Conservation (phyloP, 2,888 invertebrate genomes). For the Scaptomyza polygonia region DNA sequence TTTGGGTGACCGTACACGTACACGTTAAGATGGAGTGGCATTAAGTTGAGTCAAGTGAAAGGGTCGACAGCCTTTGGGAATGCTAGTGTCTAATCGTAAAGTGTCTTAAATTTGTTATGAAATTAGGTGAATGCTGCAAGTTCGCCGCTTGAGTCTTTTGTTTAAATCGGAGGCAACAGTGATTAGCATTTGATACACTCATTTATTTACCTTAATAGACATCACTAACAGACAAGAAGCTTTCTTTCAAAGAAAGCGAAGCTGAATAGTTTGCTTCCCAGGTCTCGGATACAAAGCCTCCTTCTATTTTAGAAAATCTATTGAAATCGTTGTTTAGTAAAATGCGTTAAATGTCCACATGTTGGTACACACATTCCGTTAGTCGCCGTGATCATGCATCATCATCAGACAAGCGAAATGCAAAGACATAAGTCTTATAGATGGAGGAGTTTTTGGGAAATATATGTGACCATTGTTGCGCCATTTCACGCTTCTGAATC, state of each 20-base stretch:
- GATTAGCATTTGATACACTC: slow-evolving; percentile 7
- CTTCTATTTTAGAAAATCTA: slow-evolving; percentile 12
- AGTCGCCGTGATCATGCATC: slow-evolving; percentile 61
- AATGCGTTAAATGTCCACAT: slow-evolving; percentile 12
- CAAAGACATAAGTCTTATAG: slow-evolving; percentile 28
- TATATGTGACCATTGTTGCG: slow-evolving; percentile 72
- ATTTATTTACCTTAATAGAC: background rate
- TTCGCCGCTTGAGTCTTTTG: slow-evolving; percentile 61
- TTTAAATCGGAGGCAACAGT: slow-evolving; percentile 24
- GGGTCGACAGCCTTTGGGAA: slow-evolving; percentile 67
- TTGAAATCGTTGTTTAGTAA: slow-evolving; percentile 11
- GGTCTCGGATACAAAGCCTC: slow-evolving; percentile 4
- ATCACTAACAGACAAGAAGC: background rate
- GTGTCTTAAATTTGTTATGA: slow-evolving; percentile 19
- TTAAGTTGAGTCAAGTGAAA: slow-evolving; percentile 59
- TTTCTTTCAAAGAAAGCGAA: slow-evolving; percentile 14
- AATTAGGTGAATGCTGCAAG: slow-evolving; percentile 31
- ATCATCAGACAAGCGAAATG: slow-evolving; percentile 41
- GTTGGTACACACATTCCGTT: slow-evolving; percentile 51
- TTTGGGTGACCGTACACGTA: slow-evolving; percentile 68
- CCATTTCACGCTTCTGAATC: slow-evolving; percentile 58
- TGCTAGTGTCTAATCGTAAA: slow-evolving; percentile 30
- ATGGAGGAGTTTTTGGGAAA: slow-evolving; percentile 67
- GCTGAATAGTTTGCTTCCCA: slow-evolving; percentile 32
- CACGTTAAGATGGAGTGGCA: slow-evolving; percentile 58